Evolutionary conservation across 2,113 vertebrate genomes (phyloP).

Genomic region (Todiramphus chloris): DNA sequence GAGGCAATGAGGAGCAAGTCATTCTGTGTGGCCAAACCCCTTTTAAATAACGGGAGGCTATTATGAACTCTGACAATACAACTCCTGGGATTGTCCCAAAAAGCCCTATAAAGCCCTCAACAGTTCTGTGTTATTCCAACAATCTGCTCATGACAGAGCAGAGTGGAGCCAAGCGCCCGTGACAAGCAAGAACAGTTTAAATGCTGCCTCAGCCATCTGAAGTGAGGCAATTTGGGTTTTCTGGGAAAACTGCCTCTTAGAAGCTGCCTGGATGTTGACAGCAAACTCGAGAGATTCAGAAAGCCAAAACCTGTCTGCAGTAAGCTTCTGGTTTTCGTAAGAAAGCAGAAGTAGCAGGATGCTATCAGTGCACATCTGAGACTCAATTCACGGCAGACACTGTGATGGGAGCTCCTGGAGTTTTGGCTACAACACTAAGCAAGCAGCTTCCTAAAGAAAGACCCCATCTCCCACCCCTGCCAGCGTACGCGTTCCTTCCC

Average conservation of each 20-base stretch:
- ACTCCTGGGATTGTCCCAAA: slow-evolving; percentile 29
- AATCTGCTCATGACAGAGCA: background rate
- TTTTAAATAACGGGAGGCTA: background rate
- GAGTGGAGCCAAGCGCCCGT: background rate
- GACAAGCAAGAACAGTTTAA: background rate
- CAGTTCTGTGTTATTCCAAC: background rate
- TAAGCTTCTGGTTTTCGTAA: background rate
- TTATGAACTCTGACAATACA: background rate
- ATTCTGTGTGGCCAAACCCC: background rate
- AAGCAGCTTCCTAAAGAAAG: background rate
- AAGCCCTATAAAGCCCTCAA: background rate
- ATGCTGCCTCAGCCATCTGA: background rate
- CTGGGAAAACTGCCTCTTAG: background rate
- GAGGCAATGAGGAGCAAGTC: background rate
- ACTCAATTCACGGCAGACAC: background rate
- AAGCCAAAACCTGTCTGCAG: background rate
- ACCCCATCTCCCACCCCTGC: background rate
- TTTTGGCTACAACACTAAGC: background rate
- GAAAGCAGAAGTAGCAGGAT: background rate
- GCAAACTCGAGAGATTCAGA: background rate
- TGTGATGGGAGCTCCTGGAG: background rate
- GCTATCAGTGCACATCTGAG: background rate
- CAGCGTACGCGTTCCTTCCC: background rate
- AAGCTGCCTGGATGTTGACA: background rate
- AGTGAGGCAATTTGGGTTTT: background rate